A percentile compares a stretch with the other conserved stretches of the same genome.
Evolutionary conservation across 2,797 vertebrate genomes (phyloP).

Genomic region (Hapalemur alaotrensis): DNA sequence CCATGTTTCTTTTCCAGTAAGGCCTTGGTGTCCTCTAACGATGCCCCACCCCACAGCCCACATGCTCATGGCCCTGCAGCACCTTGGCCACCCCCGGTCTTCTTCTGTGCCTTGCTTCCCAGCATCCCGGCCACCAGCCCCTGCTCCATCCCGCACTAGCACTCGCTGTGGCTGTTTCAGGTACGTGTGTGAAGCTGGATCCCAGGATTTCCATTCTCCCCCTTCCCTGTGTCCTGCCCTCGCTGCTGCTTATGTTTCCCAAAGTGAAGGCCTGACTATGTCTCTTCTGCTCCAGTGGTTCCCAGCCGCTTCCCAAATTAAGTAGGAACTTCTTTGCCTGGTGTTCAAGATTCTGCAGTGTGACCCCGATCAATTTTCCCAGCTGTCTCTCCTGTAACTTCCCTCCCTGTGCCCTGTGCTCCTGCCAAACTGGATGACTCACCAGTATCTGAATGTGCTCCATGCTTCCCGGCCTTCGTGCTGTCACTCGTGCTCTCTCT

Average conservation of each 20-base stretch:
- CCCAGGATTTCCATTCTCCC: neutral
- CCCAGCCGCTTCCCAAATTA: neutral
- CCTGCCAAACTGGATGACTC: neutral
- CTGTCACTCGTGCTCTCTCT: neutral
- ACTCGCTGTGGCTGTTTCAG: neutral
- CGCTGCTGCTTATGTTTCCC: neutral
- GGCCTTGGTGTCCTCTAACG: neutral
- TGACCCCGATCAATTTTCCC: slow-evolving; percentile 1
- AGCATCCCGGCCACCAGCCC: neutral
- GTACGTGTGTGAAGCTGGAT: neutral
- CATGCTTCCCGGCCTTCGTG: neutral
- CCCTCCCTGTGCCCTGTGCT: neutral
- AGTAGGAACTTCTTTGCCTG: neutral
- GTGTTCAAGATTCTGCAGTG: neutral
- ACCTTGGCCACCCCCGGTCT: neutral
- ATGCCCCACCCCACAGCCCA: neutral
- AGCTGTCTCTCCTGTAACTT: slow-evolving; percentile 3
- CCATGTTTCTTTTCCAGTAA: neutral
- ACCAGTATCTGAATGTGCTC: neutral
- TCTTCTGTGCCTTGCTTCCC: neutral
- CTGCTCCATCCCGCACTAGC: neutral
- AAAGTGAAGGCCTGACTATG: neutral
- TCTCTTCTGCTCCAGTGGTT: neutral
- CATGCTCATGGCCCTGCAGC: neutral
- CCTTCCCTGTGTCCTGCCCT: neutral